Evolutionary conservation across 2,888 invertebrate genomes (phyloP).

Genomic region (Cremastobaeus sp.): DNA sequence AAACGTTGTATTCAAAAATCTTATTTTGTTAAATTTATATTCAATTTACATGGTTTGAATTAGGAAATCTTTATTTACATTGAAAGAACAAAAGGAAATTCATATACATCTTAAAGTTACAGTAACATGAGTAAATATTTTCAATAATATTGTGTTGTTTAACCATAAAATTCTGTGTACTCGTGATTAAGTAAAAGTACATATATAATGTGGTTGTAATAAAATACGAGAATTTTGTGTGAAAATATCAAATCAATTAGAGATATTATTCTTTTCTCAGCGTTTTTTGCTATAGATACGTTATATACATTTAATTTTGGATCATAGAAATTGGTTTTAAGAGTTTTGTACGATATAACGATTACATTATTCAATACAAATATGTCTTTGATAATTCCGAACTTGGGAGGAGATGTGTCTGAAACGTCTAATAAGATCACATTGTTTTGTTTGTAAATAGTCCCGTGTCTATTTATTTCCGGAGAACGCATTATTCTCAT

Average conservation of each 20-base stretch:
- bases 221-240: background rate
- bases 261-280: background rate
- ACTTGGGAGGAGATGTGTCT: slow-evolving; percentile 12
- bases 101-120: background rate
- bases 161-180: slow-evolving; percentile 3
- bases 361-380: slow-evolving; percentile 58
- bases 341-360: slow-evolving; percentile 34
- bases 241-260: background rate
- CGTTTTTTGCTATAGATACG: background rate
- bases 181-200: slow-evolving; percentile 1
- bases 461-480: background rate
- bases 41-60: too few species aligned
- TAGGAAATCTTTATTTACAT: background rate
- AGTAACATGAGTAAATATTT: background rate
- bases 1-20: too few species aligned
- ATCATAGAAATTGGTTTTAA: background rate
- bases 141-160: background rate
- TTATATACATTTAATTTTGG: background rate
- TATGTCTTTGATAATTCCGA: slow-evolving; percentile 41
- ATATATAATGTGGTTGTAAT: background rate
- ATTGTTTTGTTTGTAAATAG: background rate
- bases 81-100: background rate
- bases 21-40: too few species aligned
- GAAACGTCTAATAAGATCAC: background rate
- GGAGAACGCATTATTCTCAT: slow-evolving; percentile 12